phyloP scores from a whole-genome alignment of 1,140 invertebrate species.

The silkworm (Bombyx mori) region DNA sequence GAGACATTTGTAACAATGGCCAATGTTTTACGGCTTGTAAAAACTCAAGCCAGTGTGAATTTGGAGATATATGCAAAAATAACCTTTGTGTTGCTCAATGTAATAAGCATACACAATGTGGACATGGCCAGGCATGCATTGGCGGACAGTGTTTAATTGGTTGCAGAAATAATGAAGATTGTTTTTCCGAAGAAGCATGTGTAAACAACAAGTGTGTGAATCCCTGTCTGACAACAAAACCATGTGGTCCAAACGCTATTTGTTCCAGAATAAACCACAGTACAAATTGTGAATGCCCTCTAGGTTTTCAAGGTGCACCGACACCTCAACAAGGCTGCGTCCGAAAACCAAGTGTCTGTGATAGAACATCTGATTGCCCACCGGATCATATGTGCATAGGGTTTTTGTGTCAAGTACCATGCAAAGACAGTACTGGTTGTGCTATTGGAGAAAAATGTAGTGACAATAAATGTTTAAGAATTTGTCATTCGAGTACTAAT shows the following conservation, averaged over 20 bases:
- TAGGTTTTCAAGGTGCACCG: constrained; percentile 88
- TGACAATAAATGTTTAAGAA: constrained; percentile 83
- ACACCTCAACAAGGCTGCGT: constrained; percentile 91
- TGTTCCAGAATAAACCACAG: constrained; percentile 81
- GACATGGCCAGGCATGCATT: constrained; percentile 83
- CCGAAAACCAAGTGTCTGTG: constrained; percentile 78
- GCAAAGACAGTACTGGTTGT: constrained; percentile 78
- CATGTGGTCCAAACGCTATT: constrained; percentile 88
- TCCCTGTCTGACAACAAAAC: constrained; percentile 81
- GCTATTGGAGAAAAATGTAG: constrained; percentile 88
- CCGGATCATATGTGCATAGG: constrained; percentile 81
- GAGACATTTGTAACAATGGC: constrained; percentile 83
- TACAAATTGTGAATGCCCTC: constrained; percentile 83
- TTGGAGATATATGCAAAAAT: constrained; percentile 83
- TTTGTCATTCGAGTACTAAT: constrained; percentile 91
- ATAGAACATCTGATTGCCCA: constrained; percentile 78
- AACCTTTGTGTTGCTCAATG: constrained; percentile 86
- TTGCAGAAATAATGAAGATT: constrained; percentile 87
- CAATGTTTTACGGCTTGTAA: constrained; percentile 89
- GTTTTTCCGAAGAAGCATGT: constrained; percentile 81
- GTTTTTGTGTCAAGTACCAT: constrained; percentile 82
- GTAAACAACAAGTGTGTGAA: constrained; percentile 87
- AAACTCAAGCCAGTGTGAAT: constrained; percentile 82
- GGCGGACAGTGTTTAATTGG: constrained; percentile 84
- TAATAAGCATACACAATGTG: constrained; percentile 84